phyloP scores from a whole-genome alignment of 2,113 vertebrate genomes.

The Jacana jacana region DNA sequence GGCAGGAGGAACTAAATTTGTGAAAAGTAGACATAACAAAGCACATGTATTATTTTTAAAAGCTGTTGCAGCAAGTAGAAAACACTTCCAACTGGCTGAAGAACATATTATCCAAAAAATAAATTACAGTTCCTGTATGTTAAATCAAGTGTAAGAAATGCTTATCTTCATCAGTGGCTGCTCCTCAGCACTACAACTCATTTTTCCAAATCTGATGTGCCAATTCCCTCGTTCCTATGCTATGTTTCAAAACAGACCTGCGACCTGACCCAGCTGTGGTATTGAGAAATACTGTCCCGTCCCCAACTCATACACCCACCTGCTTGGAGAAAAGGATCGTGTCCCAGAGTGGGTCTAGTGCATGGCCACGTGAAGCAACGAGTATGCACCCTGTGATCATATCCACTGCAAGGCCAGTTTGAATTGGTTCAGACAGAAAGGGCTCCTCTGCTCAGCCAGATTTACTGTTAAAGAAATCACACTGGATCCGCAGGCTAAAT shows the following conservation, averaged over 20 bases:
- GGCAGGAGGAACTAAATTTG: not conserved
- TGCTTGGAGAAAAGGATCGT: not conserved
- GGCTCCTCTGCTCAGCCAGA: not conserved
- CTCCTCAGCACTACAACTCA: not conserved
- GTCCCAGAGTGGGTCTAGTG: not conserved
- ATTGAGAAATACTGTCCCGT: not conserved
- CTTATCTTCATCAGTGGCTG: not conserved
- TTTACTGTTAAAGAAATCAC: not conserved
- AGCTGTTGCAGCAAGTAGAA: not conserved
- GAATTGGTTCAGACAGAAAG: not conserved
- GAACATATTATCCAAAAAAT: not conserved
- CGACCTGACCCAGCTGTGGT: not conserved
- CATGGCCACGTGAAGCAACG: not conserved
- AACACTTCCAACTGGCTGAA: not conserved
- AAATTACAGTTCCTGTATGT: not conserved
- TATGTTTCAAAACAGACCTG: not conserved
- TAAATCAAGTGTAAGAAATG: not conserved
- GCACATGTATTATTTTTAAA: not conserved
- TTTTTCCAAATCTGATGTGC: not conserved
- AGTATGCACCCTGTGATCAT: not conserved
- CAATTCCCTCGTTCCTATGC: not conserved
- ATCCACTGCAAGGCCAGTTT: accelerated
- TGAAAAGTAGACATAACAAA: not conserved
- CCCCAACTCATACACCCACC: not conserved
- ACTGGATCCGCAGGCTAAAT: not conserved